phyloP scores from a whole-genome alignment of 1,140 invertebrate species.

The Drosophila tropicalis region DNA sequence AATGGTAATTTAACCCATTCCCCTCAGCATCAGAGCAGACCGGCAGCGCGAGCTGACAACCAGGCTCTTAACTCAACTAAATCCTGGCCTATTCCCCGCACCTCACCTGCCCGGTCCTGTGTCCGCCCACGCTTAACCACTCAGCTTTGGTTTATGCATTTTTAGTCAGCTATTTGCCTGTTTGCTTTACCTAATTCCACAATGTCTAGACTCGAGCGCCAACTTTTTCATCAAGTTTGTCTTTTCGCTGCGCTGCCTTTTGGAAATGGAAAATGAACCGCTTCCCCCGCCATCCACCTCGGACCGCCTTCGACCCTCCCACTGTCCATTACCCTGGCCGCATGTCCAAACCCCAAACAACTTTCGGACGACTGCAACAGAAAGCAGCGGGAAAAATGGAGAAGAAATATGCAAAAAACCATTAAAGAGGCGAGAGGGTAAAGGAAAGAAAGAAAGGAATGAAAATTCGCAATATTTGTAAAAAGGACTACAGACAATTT shows the following conservation, averaged over 20 bases:
- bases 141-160: conserved; percentile 41
- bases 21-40: not conserved
- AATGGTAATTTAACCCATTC: conserved; percentile 10
- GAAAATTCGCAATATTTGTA: conserved; percentile 78
- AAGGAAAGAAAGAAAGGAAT: conserved; percentile 13
- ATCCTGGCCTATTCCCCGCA: not conserved
- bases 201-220: conserved; percentile 63
- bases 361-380: conserved; percentile 55
- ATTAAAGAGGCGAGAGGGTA: conserved; percentile 18
- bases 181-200: conserved; percentile 58
- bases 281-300: not conserved
- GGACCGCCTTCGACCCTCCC: not conserved
- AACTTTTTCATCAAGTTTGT: conserved; percentile 58
- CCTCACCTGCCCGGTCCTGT: not conserved
- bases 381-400: conserved; percentile 43
- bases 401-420: conserved; percentile 68
- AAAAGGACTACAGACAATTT: conserved; percentile 81
- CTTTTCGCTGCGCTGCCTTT: conserved; percentile 56
- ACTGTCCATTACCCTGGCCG: not conserved
- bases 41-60: not conserved
- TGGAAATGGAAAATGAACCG: not conserved
- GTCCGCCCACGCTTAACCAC: not conserved
- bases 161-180: conserved; percentile 66
- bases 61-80: conserved; percentile 17
- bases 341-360: conserved; percentile 35